Conservation (phyloP, 2,797 vertebrate species). For the Sebastiscus tertius region DNA sequence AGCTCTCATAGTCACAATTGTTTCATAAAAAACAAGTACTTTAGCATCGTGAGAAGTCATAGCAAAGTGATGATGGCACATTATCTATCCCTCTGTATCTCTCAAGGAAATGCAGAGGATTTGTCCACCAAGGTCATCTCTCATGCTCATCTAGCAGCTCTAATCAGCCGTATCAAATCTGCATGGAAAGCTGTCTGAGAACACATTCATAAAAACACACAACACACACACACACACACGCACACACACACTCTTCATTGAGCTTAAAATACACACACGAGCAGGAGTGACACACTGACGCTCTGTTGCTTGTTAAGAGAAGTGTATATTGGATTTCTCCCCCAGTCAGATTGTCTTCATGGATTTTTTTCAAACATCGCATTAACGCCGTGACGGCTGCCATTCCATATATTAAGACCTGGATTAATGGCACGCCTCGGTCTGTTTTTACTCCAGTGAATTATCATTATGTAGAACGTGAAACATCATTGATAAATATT, state of each 20-base stretch:
- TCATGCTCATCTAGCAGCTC: conserved; percentile 33
- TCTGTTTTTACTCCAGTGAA: background rate
- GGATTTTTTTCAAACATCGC: conserved; percentile 48
- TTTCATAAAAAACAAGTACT: background rate
- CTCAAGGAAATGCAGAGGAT: conserved; percentile 4
- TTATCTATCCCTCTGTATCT: background rate
- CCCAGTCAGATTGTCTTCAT: conserved; percentile 24
- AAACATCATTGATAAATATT: background rate
- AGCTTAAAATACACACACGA: background rate
- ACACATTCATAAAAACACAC: background rate
- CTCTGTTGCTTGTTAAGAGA: conserved; percentile 8
- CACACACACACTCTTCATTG: background rate
- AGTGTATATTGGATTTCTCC: conserved; percentile 25
- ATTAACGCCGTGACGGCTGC: conserved; percentile 19
- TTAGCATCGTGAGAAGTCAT: background rate
- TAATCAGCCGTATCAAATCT: conserved; percentile 40
- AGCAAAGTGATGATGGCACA: background rate
- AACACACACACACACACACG: background rate
- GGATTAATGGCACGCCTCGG: background rate
- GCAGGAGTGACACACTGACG: background rate
- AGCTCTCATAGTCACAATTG: background rate
- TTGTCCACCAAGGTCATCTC: conserved; percentile 46
- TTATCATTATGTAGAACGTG: background rate
- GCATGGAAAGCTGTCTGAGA: conserved; percentile 10
- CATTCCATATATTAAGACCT: background rate